Conservation (phyloP, 2,113 vertebrate species). For the Clupea harengus region DNA sequence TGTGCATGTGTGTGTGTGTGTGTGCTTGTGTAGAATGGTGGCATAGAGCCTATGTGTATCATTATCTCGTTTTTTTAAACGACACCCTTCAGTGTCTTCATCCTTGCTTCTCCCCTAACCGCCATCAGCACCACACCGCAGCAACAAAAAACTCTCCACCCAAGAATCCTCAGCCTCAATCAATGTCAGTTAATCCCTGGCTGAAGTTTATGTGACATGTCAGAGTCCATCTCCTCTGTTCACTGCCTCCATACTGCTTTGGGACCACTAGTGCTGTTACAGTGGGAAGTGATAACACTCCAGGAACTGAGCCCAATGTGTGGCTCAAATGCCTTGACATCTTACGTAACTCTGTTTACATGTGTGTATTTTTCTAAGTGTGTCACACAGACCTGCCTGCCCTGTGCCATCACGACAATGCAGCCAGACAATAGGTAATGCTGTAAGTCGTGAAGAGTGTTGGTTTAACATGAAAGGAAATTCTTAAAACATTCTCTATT, state of each 20-base stretch:
- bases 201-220: background rate
- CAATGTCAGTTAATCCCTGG: background rate
- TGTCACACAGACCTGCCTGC: background rate
- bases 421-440: too few species aligned
- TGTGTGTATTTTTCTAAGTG: background rate
- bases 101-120: background rate
- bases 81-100: background rate
- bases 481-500: too few species aligned
- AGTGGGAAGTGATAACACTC: background rate
- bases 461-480: background rate
- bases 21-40: background rate
- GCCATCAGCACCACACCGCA: too few species aligned
- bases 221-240: background rate
- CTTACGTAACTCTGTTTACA: background rate
- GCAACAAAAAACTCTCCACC: background rate
- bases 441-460: background rate
- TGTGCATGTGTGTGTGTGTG: background rate
- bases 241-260: background rate
- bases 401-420: too few species aligned
- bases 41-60: background rate
- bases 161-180: background rate
- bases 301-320: background rate
- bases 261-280: background rate
- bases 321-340: background rate
- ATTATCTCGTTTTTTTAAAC: background rate